phyloP scores from a whole-genome alignment of 2,797 vertebrate species.

The Emydoidea blandingii region DNA sequence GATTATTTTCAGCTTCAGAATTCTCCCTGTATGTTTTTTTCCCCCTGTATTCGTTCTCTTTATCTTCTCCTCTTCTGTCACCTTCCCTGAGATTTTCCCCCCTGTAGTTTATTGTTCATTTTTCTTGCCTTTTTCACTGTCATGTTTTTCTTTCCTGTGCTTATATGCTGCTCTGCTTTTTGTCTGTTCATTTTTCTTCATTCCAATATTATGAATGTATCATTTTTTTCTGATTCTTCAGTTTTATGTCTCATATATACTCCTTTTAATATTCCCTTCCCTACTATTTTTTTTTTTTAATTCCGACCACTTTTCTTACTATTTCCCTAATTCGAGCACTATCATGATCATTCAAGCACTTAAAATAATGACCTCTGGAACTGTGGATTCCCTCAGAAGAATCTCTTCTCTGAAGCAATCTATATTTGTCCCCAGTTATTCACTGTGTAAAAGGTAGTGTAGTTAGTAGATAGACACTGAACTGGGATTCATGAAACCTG shows the following conservation, averaged over 20 bases:
- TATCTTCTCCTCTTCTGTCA: background rate
- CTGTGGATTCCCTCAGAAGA: background rate
- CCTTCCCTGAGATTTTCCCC: background rate
- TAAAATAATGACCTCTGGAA: background rate
- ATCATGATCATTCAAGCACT: background rate
- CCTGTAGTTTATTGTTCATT: background rate
- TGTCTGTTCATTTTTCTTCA: background rate
- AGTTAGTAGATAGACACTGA: background rate
- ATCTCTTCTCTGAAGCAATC: background rate
- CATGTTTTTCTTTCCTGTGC: background rate
- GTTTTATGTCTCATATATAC: background rate
- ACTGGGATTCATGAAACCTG: background rate
- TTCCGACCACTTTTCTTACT: background rate
- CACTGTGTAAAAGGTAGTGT: background rate
- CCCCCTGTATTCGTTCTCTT: background rate
- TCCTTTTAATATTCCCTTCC: background rate
- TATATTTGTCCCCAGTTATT: background rate
- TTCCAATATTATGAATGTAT: background rate
- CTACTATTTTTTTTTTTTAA: background rate
- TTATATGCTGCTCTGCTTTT: background rate
- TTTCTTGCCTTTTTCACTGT: background rate
- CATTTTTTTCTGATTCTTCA: background rate
- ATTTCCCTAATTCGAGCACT: background rate
- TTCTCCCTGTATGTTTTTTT: background rate
- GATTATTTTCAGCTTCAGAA: background rate